These are phyloP conservation scores for Poeciliopsis turneri DNA, from an alignment of 2,797 vertebrate genomes.

Conservation along the genomic window DNA sequence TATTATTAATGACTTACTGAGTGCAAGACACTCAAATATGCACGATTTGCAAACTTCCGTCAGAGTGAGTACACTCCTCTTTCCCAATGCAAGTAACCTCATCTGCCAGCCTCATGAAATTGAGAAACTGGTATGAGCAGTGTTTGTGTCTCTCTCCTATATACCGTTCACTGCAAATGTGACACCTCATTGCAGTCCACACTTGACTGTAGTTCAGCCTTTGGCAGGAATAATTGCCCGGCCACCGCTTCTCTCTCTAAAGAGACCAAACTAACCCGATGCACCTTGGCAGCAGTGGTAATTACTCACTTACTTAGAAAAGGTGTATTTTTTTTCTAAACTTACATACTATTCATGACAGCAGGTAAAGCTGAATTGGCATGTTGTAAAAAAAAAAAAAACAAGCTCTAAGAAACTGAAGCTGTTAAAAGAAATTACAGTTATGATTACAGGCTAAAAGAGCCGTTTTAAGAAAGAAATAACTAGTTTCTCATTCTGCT, in stretches of 20 bases:
- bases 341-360: conserved; percentile 3
- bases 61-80: conserved; percentile 42
- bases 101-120: conserved; percentile 36
- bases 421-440: conserved; percentile 55
- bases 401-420: conserved; percentile 49
- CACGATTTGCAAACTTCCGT: conserved; percentile 69
- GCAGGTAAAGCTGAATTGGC: conserved; percentile 31
- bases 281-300: neutral
- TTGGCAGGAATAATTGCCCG: conserved; percentile 16
- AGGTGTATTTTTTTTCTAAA: conserved; percentile 17
- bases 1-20: conserved; percentile 71
- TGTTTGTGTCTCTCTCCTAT: neutral
- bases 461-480: conserved; percentile 49
- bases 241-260: conserved; percentile 2
- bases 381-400: conserved; percentile 21
- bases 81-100: conserved; percentile 13
- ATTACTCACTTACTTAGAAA: conserved; percentile 13
- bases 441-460: conserved; percentile 30
- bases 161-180: conserved; percentile 16
- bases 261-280: conserved; percentile 7
- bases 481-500: conserved; percentile 37
- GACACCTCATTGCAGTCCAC: conserved; percentile 56
- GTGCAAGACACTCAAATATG: conserved; percentile 60
- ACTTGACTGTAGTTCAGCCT: conserved; percentile 46
- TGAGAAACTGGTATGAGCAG: conserved; percentile 24